These are phyloP conservation scores for Sebastes diploproa DNA, from an alignment of 2,797 vertebrate genomes.

Conservation along the genomic window DNA sequence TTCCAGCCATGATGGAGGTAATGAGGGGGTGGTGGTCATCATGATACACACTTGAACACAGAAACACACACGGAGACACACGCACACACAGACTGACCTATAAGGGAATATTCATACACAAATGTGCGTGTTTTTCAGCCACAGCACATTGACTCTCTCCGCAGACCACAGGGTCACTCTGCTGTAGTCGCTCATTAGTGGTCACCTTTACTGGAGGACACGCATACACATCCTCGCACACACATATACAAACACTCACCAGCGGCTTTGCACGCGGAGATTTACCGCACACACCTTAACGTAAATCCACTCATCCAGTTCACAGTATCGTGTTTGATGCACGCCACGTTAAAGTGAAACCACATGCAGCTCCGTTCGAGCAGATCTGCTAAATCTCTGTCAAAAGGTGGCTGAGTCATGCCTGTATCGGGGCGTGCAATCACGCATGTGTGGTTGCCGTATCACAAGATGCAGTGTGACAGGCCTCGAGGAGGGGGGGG, in stretches of 20 bases:
- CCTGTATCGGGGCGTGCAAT: constrained; percentile 14
- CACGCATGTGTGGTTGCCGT: constrained; percentile 45
- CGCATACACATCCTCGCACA: constrained; percentile 2
- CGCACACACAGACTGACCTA: constrained; percentile 36
- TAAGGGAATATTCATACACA: constrained; percentile 51
- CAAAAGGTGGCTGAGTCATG: constrained; percentile 66
- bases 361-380: constrained; percentile 51
- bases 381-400: constrained; percentile 61
- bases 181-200: constrained; percentile 83
- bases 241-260: constrained; percentile 13
- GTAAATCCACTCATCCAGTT: constrained; percentile 52
- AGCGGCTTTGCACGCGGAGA: constrained; percentile 9
- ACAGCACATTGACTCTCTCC: constrained; percentile 65
- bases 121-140: constrained; percentile 43
- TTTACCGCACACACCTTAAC: constrained; percentile 50
- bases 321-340: constrained; percentile 52
- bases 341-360: constrained; percentile 57
- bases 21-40: constrained; percentile 85
- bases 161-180: constrained; percentile 80
- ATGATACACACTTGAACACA: constrained; percentile 61
- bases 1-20: constrained; percentile 82
- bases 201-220: constrained; percentile 72
- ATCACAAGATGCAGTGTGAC: constrained; percentile 63
- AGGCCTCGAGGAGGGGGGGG: not conserved
- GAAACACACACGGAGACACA: constrained; percentile 2